phyloP scores from a whole-genome alignment of 2,888 invertebrate genomes.

The Meandrusa payeni region DNA sequence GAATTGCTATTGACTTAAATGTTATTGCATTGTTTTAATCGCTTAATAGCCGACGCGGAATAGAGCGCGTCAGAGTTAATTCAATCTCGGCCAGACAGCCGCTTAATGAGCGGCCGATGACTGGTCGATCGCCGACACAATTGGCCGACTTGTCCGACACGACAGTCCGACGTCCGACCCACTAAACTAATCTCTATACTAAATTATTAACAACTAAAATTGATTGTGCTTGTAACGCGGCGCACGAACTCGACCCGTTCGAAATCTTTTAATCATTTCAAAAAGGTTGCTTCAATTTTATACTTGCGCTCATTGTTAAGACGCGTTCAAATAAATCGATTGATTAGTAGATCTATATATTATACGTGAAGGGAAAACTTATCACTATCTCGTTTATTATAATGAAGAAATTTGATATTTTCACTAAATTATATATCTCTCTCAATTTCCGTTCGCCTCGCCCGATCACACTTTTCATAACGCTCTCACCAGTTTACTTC shows the following conservation, averaged over 20 bases:
- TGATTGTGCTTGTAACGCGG: constrained; percentile 18
- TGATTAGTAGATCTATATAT: no score
- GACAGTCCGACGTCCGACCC: constrained; percentile 46
- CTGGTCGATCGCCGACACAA: constrained; percentile 55
- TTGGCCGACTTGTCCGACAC: constrained; percentile 36
- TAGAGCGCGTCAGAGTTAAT: constrained; percentile 64
- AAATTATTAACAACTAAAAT: constrained; percentile 30
- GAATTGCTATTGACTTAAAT: constrained; percentile 19
- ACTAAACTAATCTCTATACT: constrained; percentile 45
- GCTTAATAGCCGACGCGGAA: constrained; percentile 52
- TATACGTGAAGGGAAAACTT: no score
- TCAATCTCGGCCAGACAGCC: constrained; percentile 64
- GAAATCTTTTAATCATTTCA: constrained; percentile 16
- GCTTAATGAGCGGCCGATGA: constrained; percentile 71
- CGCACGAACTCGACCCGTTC: constrained; percentile 12
- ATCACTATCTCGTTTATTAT: constrained; percentile 4
- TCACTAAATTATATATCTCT: no score
- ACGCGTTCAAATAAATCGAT: constrained; percentile 15
- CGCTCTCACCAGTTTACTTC: no score
- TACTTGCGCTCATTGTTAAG: constrained; percentile 9
- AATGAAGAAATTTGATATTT: background rate
- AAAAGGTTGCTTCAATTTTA: constrained; percentile 21
- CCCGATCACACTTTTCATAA: no score
- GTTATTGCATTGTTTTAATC: constrained; percentile 55
- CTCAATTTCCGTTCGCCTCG: no score